Conservation (phyloP, 2,888 invertebrate genomes). For the Shargacucullia verbasci region DNA sequence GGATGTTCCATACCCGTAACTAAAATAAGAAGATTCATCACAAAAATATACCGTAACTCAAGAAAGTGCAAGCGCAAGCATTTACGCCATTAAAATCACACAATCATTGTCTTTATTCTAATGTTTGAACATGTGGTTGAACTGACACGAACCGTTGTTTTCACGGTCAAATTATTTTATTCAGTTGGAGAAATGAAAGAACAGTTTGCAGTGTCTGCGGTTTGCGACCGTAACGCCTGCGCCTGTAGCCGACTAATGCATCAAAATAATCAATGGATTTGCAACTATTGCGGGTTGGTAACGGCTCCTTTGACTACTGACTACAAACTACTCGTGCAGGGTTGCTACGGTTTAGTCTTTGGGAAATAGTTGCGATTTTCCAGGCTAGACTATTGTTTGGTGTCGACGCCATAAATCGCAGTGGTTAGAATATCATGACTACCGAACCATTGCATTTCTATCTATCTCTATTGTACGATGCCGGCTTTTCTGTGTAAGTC, state of each 20-base stretch:
- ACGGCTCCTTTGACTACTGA: conserved; percentile 3
- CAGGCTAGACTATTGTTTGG: neutral
- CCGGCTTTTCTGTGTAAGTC: neutral
- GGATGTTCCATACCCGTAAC: neutral
- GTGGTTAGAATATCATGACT: neutral
- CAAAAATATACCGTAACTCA: conserved; percentile 25
- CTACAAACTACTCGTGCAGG: conserved; percentile 20
- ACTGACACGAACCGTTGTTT: conserved; percentile 50
- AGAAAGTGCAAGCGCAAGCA: conserved; percentile 20
- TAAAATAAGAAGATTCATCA: neutral
- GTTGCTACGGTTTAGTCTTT: conserved; percentile 13
- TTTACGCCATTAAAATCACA: conserved; percentile 30
- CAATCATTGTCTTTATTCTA: conserved; percentile 50
- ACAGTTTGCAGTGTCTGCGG: conserved; percentile 55
- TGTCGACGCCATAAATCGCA: neutral
- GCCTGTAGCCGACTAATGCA: conserved; percentile 56
- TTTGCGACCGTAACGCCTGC: conserved; percentile 56
- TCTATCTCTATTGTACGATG: neutral
- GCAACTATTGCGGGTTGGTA: conserved; percentile 43
- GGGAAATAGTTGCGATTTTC: neutral
- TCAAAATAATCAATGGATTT: conserved; percentile 54
- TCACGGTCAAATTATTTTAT: conserved; percentile 55
- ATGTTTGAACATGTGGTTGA: conserved; percentile 53
- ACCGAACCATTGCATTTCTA: neutral
- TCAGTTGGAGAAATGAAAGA: conserved; percentile 44